Evolutionary conservation across 2,888 invertebrate species (phyloP), one percentile per base, ranked within the genome.

Genomic region (Vesta saturnalis): DNA sequence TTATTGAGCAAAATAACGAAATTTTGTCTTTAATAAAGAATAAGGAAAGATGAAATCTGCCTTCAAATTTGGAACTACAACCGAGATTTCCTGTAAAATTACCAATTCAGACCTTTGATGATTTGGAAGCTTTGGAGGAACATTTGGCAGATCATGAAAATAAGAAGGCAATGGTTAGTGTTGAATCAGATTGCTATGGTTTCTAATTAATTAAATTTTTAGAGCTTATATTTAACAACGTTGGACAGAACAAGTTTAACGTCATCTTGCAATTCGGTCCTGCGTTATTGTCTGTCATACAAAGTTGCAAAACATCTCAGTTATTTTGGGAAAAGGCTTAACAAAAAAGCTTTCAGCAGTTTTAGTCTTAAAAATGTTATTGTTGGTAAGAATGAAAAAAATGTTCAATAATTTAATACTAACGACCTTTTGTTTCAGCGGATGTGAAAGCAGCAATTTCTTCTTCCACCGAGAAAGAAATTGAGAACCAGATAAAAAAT

Each of bases 71-170:
- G n/a, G n/a, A n/a, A n/a, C n/a, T n/a, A n/a, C n/a, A n/a, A n/a
- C n/a, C n/a, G n/a, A n/a, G n/a, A n/a, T 21, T 56, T 56, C 23
- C 56, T 14, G 56, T 56, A 22, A 3, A 19, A 15, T 56, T 56
- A 2, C 30, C 56, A 3, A 5, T 56, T 12, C 3, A 56, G 15
- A 56, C 23, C n/a, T 8, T 22, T 6, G 56, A 56, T 5, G 23
- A 56, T 22, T 23, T 59, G 43, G 43, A 59, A 6, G 18, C 39
- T 39, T 6, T 59, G 2, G 47, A 59, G 6, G 22, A 59, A 15
- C 39, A 43, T 43, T 21, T 59, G 43, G 39, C 1, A 56, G 23
- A 56, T 21, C 18, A 56, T 30, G 23, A 56, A 56, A n/a, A 56
- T 5, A 4, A 56, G n/a, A 6, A 21, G 23, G 56, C 21, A 56